These are phyloP conservation scores for Petrocephalus schoutedeni DNA, from an alignment of 2,797 vertebrate species.

Conservation along the genomic window DNA sequence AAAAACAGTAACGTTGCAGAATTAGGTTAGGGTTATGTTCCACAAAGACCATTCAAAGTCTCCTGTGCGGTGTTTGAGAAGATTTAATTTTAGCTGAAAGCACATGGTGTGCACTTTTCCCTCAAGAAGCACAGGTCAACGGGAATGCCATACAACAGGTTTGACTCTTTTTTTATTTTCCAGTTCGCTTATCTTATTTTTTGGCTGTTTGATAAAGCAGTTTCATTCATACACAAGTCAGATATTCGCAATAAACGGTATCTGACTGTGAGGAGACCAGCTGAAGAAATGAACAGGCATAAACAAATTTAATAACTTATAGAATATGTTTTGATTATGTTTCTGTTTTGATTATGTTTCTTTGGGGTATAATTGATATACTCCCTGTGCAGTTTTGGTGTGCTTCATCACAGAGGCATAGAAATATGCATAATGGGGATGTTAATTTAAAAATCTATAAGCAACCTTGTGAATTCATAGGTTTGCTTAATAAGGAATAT, in stretches of 20 bases:
- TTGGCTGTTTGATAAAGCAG: background rate
- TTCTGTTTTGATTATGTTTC: background rate
- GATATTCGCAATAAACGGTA: background rate
- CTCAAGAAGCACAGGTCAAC: background rate
- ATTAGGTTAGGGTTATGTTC: background rate
- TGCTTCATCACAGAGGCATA: background rate
- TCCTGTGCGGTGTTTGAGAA: background rate
- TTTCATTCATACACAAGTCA: background rate
- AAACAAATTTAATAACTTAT: background rate
- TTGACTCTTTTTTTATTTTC: background rate
- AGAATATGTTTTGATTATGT: background rate
- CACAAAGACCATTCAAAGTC: background rate
- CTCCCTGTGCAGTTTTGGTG: background rate
- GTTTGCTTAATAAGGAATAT: background rate
- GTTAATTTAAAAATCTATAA: background rate
- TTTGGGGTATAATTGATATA: background rate
- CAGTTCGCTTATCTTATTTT: background rate
- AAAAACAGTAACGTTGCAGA: background rate
- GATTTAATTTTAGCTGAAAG: conserved; percentile 8
- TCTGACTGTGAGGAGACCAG: background rate
- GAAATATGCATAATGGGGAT: background rate
- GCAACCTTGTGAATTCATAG: background rate
- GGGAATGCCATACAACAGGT: no score
- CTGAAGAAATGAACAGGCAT: background rate
- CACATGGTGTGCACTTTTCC: background rate